Percentiles rank a stretch among this genome's conserved stretches.
Evolutionary conservation across 1,140 invertebrate species (phyloP).

Genomic region (Lerema accius): DNA sequence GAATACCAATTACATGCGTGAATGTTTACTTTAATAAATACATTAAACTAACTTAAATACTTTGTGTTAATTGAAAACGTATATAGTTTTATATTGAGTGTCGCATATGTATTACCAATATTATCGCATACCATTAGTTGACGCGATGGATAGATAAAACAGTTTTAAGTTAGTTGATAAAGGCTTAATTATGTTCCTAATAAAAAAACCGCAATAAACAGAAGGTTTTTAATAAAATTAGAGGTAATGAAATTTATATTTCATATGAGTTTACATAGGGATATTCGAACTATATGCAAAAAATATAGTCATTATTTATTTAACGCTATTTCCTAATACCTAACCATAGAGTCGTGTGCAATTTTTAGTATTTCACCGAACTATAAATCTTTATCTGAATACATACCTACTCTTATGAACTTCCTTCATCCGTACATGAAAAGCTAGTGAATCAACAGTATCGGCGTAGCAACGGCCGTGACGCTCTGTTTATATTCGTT

Average conservation of each 20-base stretch:
- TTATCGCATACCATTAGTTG: neutral
- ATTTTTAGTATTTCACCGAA: slow-evolving; percentile 66
- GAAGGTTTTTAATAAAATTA: too few relatives aligned
- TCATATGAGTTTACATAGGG: too few relatives aligned
- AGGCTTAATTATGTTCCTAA: too few relatives aligned
- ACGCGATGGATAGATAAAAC: neutral
- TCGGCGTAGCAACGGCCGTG: slow-evolving; percentile 63
- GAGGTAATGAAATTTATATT: too few relatives aligned
- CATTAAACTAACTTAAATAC: neutral
- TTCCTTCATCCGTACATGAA: slow-evolving; percentile 65
- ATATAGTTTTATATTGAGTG: neutral
- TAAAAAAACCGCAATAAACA: too few relatives aligned
- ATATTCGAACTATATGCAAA: too few relatives aligned
- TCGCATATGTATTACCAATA: neutral
- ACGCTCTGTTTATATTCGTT: slow-evolving; percentile 68
- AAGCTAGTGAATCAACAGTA: slow-evolving; percentile 64
- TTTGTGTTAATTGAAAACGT: neutral
- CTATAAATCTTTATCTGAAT: slow-evolving; percentile 73
- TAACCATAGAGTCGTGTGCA: slow-evolving; percentile 54
- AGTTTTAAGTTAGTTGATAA: too few relatives aligned
- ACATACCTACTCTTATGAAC: slow-evolving; percentile 68
- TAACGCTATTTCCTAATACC: neutral
- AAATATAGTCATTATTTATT: neutral
- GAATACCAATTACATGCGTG: neutral
- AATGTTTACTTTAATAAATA: neutral